These are phyloP conservation scores for Penelope pileata DNA, from an alignment of 2,113 vertebrate genomes.

Conservation along the genomic window DNA sequence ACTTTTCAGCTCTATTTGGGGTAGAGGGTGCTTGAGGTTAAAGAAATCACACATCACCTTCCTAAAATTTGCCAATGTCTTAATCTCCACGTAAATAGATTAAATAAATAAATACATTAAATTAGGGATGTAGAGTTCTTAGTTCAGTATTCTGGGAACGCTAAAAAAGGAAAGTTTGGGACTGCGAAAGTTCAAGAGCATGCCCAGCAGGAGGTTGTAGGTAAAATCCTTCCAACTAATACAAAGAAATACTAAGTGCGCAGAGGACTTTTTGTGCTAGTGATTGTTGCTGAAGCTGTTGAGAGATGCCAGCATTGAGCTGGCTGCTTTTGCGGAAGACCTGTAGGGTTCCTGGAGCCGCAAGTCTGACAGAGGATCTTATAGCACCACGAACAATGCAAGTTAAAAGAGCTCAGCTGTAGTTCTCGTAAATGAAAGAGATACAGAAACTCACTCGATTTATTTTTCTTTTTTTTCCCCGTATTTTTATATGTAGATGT, in stretches of 20 bases:
- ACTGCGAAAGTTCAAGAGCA: neutral
- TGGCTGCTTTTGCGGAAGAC: neutral
- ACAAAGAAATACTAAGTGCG: neutral
- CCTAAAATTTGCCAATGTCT: neutral
- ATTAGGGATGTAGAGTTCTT: neutral
- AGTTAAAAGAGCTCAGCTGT: neutral
- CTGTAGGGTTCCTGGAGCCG: neutral
- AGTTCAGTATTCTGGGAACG: neutral
- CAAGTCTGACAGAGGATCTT: neutral
- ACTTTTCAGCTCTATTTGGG: neutral
- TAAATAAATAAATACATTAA: neutral
- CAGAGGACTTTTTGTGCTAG: neutral
- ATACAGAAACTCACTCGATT: neutral
- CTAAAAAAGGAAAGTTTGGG: neutral
- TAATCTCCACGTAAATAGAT: neutral
- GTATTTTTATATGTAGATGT: neutral
- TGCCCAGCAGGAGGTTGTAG: neutral
- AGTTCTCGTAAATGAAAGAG: neutral
- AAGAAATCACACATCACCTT: neutral
- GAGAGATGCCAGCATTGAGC: neutral
- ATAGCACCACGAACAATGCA: neutral
- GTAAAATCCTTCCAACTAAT: neutral
- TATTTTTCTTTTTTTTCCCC: accelerated
- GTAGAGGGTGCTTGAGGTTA: neutral
- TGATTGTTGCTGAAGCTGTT: neutral